These are phyloP conservation scores for Physella acuta DNA, from an alignment of 1,140 invertebrate species.

Conservation along the genomic window DNA sequence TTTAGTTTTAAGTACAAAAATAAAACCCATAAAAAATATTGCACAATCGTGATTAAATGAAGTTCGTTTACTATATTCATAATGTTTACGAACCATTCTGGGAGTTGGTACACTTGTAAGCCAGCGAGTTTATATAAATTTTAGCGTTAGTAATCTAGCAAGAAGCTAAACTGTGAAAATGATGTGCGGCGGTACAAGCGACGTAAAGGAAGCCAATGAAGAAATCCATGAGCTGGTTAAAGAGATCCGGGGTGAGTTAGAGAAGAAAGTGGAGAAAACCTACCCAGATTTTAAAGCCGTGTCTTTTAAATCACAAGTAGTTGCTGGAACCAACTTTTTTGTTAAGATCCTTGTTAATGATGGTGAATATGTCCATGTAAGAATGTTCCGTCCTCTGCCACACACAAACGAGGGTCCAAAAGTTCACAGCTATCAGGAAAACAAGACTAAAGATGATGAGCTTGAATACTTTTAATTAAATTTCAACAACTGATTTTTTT, in stretches of 20 bases:
- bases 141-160: no score
- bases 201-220: background rate
- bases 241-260: slow-evolving; percentile 27
- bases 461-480: slow-evolving; percentile 26
- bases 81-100: no score
- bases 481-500: no score
- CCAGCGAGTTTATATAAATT: no score
- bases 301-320: slow-evolving; percentile 38
- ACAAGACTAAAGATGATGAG: slow-evolving; percentile 17
- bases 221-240: slow-evolving; percentile 14
- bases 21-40: no score
- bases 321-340: no score
- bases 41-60: no score
- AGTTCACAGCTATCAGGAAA: background rate
- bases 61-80: no score
- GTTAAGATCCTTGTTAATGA: slow-evolving; percentile 32
- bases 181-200: slow-evolving; percentile 10
- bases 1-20: no score
- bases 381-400: slow-evolving; percentile 27
- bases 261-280: slow-evolving; percentile 29
- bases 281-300: slow-evolving; percentile 34
- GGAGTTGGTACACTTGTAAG: no score
- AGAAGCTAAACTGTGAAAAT: no score
- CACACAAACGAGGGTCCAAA: background rate
- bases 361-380: slow-evolving; percentile 26